Evolutionary conservation across 2,113 vertebrate species (phyloP).

Genomic region (Dicaeum eximium): DNA sequence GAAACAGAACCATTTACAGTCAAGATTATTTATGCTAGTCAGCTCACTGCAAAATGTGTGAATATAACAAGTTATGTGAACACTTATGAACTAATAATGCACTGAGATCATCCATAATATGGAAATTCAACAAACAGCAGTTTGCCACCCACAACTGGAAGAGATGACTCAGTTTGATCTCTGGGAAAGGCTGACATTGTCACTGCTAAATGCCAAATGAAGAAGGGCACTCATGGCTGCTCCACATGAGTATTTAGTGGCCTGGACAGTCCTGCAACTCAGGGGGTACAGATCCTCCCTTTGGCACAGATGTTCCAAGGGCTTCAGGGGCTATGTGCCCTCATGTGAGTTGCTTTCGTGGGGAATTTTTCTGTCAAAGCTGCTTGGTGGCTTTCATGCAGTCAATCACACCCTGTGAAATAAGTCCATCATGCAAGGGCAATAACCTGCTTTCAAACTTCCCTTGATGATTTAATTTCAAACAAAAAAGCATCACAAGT

Average conservation of each 20-base stretch:
- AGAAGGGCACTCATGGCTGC: neutral
- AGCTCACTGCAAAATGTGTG: neutral
- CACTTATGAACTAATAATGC: neutral
- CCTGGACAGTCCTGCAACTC: neutral
- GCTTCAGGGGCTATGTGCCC: neutral
- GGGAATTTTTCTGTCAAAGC: neutral
- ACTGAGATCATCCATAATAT: neutral
- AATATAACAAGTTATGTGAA: neutral
- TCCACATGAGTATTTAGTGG: neutral
- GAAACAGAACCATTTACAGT: neutral
- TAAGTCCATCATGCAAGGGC: neutral
- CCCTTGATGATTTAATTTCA: constrained; percentile 50
- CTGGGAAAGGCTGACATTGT: neutral
- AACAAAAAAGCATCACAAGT: neutral
- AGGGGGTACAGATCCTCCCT: accelerated
- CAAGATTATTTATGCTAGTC: neutral
- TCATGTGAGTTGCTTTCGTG: neutral
- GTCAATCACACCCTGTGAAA: neutral
- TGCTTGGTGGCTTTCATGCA: neutral
- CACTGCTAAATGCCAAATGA: neutral
- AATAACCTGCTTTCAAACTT: constrained; percentile 16
- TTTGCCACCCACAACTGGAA: neutral
- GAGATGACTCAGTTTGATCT: neutral
- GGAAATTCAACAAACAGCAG: neutral
- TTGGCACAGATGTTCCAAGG: neutral